Evolutionary conservation across 2,797 vertebrate genomes (phyloP), one percentile per base, ranked within the genome.

Genomic region (Decapterus maruadsi): DNA sequence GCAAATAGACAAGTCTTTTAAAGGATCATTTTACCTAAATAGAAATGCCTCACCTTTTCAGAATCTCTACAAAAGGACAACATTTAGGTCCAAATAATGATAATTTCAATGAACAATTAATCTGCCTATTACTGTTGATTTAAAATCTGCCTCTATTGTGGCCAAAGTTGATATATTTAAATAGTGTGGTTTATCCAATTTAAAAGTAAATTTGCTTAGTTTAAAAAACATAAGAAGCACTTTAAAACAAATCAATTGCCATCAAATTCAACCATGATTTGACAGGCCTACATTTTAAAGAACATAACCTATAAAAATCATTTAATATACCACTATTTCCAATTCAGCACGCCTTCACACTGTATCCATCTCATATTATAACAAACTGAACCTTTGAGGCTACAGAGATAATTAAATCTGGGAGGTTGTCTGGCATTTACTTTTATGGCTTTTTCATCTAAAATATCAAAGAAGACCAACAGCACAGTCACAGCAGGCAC

Each of bases 361-460:
- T 70, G 63, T 68, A 50, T 72, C 51, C n/a, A 40, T 70, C 70
- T 70, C 46, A 55, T 53, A 26, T 45, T 45, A 26, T 22, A 64
- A 75, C 64, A 72, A 83, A 72, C 31, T 46, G 48, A 31, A 51
- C 59, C 65, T 71, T 80, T 75, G 70, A 88, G 75, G 68, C 65
- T 71, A 45, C 46, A 46, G 79, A 65, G 75, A 80, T 83, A 86
- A 92, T 87, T 73, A 66, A 67, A 84, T 83, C 72, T 77, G 48
- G 64, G 73, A 76, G 54, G 68, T 65, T 76, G 51, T 45, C 56
- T 76, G 29, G 64, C 31, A 74, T 83, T 76, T 40, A 19, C 60
- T 74, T 76, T 78, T 17, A 68, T 69, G 60, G 68, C n/a, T 2
- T 1, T 76, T 77, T 78, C 19, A 77, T 62, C 26, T 58, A 45